A percentile compares a stretch with the other conserved stretches of the same genome.
Evolutionary conservation across 2,888 invertebrate genomes (phyloP).

Genomic region (Scrobipalpa costella): DNA sequence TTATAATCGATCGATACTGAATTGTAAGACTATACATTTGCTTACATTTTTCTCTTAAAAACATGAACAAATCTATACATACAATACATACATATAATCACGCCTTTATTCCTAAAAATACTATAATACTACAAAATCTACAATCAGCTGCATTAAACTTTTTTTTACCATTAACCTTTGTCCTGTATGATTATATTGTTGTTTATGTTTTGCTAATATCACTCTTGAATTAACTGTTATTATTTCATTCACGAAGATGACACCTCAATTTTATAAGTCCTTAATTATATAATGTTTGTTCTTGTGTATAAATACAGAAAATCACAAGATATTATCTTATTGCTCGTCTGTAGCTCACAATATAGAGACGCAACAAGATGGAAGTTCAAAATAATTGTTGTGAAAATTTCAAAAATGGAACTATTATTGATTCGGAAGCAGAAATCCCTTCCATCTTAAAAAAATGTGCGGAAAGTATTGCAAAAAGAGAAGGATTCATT

Average conservation of each 20-base stretch:
- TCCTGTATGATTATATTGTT: too few species aligned
- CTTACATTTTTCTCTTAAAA: too few species aligned
- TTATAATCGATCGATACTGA: too few species aligned
- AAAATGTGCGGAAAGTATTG: background rate
- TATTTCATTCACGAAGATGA: background rate
- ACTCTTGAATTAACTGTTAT: too few species aligned
- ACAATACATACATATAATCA: too few species aligned
- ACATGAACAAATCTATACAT: too few species aligned
- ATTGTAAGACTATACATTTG: too few species aligned
- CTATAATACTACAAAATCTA: too few species aligned
- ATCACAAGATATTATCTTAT: background rate
- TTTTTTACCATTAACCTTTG: too few species aligned
- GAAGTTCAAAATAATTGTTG: background rate
- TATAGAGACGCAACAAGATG: background rate
- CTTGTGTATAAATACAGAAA: background rate
- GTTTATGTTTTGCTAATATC: too few species aligned
- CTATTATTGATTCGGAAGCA: background rate
- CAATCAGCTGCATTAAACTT: too few species aligned
- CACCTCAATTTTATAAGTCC: background rate
- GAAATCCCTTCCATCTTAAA: background rate
- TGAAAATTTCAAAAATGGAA: background rate
- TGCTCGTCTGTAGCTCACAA: background rate
- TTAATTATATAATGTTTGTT: background rate
- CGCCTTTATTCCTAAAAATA: too few species aligned
- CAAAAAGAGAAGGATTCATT: conserved; percentile 33